Conservation (phyloP, 1,140 invertebrate genomes). For the Drosophila burlai region DNA sequence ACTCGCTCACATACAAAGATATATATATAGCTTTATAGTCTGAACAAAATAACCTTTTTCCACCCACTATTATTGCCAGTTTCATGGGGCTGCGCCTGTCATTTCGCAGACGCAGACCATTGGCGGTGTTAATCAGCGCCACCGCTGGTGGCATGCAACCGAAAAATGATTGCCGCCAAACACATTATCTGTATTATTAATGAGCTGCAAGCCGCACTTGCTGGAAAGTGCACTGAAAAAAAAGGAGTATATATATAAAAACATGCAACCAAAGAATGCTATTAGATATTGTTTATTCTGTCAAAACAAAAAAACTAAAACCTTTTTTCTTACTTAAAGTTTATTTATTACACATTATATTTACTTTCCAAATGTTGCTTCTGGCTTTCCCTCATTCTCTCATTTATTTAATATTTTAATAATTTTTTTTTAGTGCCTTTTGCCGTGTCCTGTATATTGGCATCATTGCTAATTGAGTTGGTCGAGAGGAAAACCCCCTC, state of each 20-base stretch:
- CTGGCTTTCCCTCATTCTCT: background rate
- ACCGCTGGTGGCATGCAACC: constrained; percentile 63
- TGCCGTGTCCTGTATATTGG: constrained; percentile 4
- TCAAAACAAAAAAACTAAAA: too few species aligned
- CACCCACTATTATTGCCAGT: constrained; percentile 16
- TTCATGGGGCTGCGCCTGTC: constrained; percentile 8
- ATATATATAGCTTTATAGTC: constrained; percentile 6
- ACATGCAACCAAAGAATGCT: background rate
- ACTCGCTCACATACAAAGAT: background rate
- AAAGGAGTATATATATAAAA: too few species aligned
- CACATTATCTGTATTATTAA: constrained; percentile 81
- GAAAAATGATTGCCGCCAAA: constrained; percentile 75
- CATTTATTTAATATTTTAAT: background rate
- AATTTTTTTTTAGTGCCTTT: background rate
- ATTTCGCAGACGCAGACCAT: constrained; percentile 36
- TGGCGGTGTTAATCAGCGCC: constrained; percentile 72
- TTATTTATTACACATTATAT: background rate
- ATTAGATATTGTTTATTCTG: too few species aligned
- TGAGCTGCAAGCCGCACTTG: constrained; percentile 67
- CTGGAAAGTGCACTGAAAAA: constrained; percentile 28
- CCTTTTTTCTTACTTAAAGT: too few species aligned
- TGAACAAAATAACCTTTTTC: background rate
- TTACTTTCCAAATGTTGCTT: background rate
- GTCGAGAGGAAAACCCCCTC: background rate
- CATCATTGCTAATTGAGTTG: constrained; percentile 39